A percentile compares a stretch with the other conserved stretches of the same genome.
These are phyloP conservation scores for Sminthurinus aureus DNA, from an alignment of 2,888 invertebrate species.

Conservation along the genomic window DNA sequence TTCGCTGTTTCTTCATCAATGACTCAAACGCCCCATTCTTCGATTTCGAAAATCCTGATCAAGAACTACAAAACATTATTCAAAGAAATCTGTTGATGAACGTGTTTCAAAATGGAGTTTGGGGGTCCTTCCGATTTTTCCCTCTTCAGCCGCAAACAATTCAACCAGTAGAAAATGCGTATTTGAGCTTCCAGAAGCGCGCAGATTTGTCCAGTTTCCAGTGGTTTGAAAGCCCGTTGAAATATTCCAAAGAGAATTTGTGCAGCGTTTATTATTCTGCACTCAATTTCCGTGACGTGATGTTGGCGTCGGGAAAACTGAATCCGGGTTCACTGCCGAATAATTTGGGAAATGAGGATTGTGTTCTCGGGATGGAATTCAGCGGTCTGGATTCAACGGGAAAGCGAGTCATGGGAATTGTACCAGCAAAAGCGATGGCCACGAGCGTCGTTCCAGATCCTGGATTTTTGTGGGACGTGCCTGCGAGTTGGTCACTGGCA, in stretches of 20 bases:
- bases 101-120: slow-evolving; percentile 67
- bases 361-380: slow-evolving; percentile 94
- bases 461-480: no score
- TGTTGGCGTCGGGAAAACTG: no score
- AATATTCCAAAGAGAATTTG: no score
- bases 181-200: slow-evolving; percentile 88
- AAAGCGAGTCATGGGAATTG: slow-evolving; percentile 89
- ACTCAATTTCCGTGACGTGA: no score
- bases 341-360: no score
- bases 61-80: slow-evolving; percentile 20
- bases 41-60: neutral
- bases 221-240: no score
- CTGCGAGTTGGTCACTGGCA: no score
- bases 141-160: slow-evolving; percentile 62
- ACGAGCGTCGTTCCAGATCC: slow-evolving; percentile 66
- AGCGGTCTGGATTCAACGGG: slow-evolving; percentile 81
- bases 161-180: slow-evolving; percentile 68
- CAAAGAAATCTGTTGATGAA: slow-evolving; percentile 40
- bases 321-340: slow-evolving; percentile 79
- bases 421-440: slow-evolving; percentile 78
- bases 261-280: no score
- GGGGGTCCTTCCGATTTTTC: slow-evolving; percentile 79
- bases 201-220: no score
- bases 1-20: slow-evolving; percentile 61
- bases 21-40: neutral